Evolutionary conservation across 2,797 vertebrate genomes (phyloP).

Genomic region (Mormyrops boulengeri): DNA sequence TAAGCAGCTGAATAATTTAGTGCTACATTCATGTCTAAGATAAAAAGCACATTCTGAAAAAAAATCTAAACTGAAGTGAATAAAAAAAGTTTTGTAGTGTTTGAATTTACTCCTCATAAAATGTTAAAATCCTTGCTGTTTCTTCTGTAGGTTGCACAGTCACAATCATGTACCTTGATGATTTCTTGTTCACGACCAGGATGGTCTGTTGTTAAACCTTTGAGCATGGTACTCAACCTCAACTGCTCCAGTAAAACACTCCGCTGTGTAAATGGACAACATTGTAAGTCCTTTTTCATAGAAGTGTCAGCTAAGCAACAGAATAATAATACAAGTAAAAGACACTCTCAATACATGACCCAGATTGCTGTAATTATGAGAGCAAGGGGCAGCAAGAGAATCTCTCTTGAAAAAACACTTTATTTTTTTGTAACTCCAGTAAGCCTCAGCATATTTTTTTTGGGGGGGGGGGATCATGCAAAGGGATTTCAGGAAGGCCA

Average conservation of each 20-base stretch:
- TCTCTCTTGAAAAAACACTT: background rate
- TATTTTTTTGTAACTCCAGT: too few species aligned
- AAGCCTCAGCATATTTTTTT: too few species aligned
- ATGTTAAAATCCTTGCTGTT: background rate
- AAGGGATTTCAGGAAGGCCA: background rate
- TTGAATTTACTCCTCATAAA: background rate
- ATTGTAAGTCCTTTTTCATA: background rate
- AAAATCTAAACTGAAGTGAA: conserved; percentile 1
- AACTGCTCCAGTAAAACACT: background rate
- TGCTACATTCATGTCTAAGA: background rate
- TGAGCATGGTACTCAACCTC: background rate
- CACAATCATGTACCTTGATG: background rate
- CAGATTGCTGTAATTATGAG: background rate
- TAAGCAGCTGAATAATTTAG: conserved; percentile 7
- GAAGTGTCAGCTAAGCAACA: background rate
- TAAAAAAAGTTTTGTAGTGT: background rate
- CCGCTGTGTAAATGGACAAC: background rate
- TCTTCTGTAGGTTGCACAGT: background rate
- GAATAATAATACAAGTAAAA: background rate
- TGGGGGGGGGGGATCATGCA: background rate
- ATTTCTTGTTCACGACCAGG: background rate
- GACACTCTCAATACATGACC: background rate
- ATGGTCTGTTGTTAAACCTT: background rate
- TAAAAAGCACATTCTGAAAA: background rate
- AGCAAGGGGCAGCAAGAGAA: background rate